Evolutionary conservation across 2,888 invertebrate species (phyloP).

Genomic region (Candidula unifasciata): DNA sequence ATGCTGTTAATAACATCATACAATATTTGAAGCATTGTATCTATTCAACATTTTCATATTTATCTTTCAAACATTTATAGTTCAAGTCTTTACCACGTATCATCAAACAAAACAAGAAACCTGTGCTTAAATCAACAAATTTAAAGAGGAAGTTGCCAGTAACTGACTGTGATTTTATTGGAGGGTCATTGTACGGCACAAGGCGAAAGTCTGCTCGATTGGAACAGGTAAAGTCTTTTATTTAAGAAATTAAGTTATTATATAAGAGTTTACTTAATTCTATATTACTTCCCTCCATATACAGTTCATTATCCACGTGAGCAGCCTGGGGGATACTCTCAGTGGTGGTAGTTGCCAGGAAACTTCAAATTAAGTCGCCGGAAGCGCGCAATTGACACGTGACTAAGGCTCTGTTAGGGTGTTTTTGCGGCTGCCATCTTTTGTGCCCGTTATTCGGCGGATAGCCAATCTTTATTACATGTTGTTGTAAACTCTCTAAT

Average conservation of each 20-base stretch:
- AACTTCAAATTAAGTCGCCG: no score
- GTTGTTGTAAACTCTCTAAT: no score
- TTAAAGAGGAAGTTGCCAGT: conserved; percentile 38
- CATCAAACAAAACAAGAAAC: conserved; percentile 59
- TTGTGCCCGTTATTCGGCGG: no score
- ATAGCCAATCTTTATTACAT: background rate
- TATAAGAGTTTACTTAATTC: no score
- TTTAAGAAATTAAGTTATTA: no score
- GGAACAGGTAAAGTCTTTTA: conserved; percentile 50
- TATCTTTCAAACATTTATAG: conserved; percentile 49
- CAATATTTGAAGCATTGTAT: background rate
- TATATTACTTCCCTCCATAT: no score
- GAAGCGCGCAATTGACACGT: no score
- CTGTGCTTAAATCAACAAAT: conserved; percentile 29
- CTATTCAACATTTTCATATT: background rate
- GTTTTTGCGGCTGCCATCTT: no score
- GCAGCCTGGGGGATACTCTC: no score
- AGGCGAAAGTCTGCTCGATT: conserved; percentile 61
- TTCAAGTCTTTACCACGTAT: conserved; percentile 59
- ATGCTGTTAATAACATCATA: background rate
- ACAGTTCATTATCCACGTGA: no score
- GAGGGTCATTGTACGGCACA: conserved; percentile 59
- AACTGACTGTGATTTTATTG: conserved; percentile 50
- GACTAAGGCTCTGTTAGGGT: no score
- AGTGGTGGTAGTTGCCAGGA: no score